These are phyloP conservation scores for Drosophila greeni DNA, from an alignment of 2,888 invertebrate species.

Conservation along the genomic window DNA sequence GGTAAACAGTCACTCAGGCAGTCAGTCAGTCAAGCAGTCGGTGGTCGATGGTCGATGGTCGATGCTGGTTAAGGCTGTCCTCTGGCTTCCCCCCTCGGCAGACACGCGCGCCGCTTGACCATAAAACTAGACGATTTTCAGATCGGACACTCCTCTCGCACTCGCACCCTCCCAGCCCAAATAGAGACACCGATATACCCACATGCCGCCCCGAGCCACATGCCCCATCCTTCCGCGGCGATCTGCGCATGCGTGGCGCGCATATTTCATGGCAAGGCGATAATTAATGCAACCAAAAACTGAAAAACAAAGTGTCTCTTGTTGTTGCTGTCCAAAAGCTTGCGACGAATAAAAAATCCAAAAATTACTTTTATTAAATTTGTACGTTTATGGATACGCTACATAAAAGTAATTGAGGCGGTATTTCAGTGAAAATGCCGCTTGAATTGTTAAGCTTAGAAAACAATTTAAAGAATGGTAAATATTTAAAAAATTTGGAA, in stretches of 20 bases:
- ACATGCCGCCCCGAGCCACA: neutral
- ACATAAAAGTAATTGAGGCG: constrained; percentile 31
- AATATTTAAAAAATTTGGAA: neutral
- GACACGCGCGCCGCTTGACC: constrained; percentile 35
- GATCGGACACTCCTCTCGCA: constrained; percentile 9
- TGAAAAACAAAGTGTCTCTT: constrained; percentile 57
- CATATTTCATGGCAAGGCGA: constrained; percentile 74
- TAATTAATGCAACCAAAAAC: constrained; percentile 72
- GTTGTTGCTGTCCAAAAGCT: constrained; percentile 42
- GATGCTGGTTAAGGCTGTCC: constrained; percentile 11
- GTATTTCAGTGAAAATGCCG: constrained; percentile 5
- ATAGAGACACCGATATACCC: constrained; percentile 12
- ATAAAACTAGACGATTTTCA: constrained; percentile 21
- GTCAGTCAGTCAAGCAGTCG: constrained; percentile 60
- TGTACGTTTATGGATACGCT: constrained; percentile 53
- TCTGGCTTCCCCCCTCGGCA: neutral
- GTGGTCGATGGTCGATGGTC: constrained; percentile 38
- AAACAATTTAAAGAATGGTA: too few relatives aligned
- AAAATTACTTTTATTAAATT: constrained; percentile 59
- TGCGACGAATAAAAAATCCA: constrained; percentile 45
- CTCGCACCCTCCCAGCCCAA: constrained; percentile 13
- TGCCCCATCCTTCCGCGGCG: constrained; percentile 5
- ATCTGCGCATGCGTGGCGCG: constrained; percentile 66
- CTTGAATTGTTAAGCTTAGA: neutral
- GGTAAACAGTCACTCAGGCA: constrained; percentile 63